A percentile compares a stretch with the other conserved stretches of the same genome.
These are phyloP conservation scores for Smittia sp. DNA, from an alignment of 2,888 invertebrate species.

Conservation along the genomic window DNA sequence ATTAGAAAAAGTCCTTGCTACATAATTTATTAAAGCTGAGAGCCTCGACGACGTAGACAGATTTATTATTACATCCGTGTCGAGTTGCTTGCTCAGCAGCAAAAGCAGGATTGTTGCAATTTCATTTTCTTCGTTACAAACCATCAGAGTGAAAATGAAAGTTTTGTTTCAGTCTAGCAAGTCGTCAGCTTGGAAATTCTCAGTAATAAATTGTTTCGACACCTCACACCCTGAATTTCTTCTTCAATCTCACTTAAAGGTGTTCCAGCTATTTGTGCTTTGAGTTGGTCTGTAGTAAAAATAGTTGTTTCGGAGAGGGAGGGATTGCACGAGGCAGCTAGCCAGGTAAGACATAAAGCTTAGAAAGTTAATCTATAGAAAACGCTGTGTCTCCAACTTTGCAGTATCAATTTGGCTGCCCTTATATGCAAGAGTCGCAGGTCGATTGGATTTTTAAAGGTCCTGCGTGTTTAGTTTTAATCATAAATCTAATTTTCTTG, in stretches of 20 bases:
- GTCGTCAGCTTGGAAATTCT: not conserved
- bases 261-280: slow-evolving; percentile 55
- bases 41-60: not conserved
- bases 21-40: not conserved
- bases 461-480: slow-evolving; percentile 75
- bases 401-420: slow-evolving; percentile 61
- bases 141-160: not conserved
- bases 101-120: not conserved
- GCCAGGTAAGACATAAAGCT: not conserved
- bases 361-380: too few species aligned
- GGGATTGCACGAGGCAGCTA: not conserved
- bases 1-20: too few species aligned
- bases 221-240: not conserved
- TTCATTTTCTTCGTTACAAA: not conserved
- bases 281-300: slow-evolving; percentile 55
- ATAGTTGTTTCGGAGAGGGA: slow-evolving; percentile 49
- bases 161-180: not conserved
- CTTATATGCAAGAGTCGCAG: slow-evolving; percentile 75
- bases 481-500: slow-evolving; percentile 77
- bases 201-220: not conserved
- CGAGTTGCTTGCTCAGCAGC: not conserved
- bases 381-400: not conserved
- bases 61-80: too few species aligned
- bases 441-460: slow-evolving; percentile 87
- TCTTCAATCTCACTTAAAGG: slow-evolving; percentile 47